phyloP scores from a whole-genome alignment of 2,888 invertebrate genomes.

The Ornithoptera priamus region DNA sequence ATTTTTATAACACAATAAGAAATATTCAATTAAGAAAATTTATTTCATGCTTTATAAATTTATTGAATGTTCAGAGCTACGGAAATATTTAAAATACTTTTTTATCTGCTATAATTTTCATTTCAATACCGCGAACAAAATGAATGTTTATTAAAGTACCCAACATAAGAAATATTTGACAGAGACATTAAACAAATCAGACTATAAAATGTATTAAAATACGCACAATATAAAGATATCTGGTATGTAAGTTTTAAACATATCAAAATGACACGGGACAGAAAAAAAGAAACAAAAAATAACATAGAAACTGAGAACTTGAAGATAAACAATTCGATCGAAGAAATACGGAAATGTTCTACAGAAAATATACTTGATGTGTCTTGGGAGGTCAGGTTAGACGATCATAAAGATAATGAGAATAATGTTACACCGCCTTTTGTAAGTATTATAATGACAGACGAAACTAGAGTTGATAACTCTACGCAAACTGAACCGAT shows the following conservation, averaged over 20 bases:
- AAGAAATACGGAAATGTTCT: conserved; percentile 61
- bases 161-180: conserved; percentile 18
- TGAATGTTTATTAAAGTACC: conserved; percentile 13
- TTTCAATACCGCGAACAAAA: neutral
- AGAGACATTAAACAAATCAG: neutral
- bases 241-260: conserved; percentile 24
- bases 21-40: neutral
- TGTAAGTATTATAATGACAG: conserved; percentile 55
- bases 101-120: neutral
- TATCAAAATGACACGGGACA: conserved; percentile 38
- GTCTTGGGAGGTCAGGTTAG: conserved; percentile 60
- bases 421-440: conserved; percentile 57
- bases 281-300: conserved; percentile 39
- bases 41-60: neutral
- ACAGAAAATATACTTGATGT: conserved; percentile 48
- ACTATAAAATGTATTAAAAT: neutral
- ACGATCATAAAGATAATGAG: conserved; percentile 46
- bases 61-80: neutral
- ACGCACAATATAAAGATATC: conserved; percentile 3
- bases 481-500: conserved; percentile 60
- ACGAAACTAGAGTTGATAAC: conserved; percentile 47
- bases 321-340: conserved; percentile 50
- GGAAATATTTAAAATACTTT: too few relatives aligned
- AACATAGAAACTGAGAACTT: conserved; percentile 39
- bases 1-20: neutral